Conservation (phyloP, 2,888 invertebrate genomes). For the Psylliodes chrysocephalus region DNA sequence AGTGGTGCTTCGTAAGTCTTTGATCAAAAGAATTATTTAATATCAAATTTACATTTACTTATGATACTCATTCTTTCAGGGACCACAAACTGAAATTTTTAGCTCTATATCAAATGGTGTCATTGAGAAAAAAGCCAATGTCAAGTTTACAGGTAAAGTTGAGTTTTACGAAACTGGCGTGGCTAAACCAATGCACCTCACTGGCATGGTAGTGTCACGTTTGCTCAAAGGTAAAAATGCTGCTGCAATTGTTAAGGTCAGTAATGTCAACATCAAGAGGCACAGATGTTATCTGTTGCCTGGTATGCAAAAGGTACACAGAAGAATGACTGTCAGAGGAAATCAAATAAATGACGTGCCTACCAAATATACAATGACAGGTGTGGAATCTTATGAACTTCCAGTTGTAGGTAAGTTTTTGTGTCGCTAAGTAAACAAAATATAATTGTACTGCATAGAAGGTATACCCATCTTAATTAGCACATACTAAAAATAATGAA, state of each 20-base stretch:
- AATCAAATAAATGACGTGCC: slow-evolving; percentile 73
- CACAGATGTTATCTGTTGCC: slow-evolving; percentile 70
- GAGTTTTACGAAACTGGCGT: slow-evolving; percentile 76
- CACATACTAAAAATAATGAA: no score
- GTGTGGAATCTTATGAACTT: slow-evolving; percentile 74
- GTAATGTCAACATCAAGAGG: slow-evolving; percentile 69
- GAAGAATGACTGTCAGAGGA: slow-evolving; percentile 72
- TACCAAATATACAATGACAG: slow-evolving; percentile 73
- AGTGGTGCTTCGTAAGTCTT: slow-evolving; percentile 61
- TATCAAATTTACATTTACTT: slow-evolving; percentile 45
- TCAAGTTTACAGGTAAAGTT: slow-evolving; percentile 73
- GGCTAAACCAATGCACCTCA: slow-evolving; percentile 70
- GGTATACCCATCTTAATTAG: no score
- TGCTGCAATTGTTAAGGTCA: slow-evolving; percentile 68
- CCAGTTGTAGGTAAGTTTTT: slow-evolving; percentile 75
- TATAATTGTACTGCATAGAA: no score
- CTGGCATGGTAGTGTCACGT: slow-evolving; percentile 69
- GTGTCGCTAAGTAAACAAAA: no score
- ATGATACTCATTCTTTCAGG: slow-evolving; percentile 64
- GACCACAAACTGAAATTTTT: slow-evolving; percentile 66
- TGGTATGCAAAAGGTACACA: slow-evolving; percentile 72
- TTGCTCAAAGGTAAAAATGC: slow-evolving; percentile 65
- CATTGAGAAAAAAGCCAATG: slow-evolving; percentile 72
- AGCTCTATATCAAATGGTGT: slow-evolving; percentile 60
- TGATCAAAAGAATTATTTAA: slow-evolving; percentile 47